Evolutionary conservation across 2,113 vertebrate species (phyloP).

Genomic region (Prochilodus magdalenae): DNA sequence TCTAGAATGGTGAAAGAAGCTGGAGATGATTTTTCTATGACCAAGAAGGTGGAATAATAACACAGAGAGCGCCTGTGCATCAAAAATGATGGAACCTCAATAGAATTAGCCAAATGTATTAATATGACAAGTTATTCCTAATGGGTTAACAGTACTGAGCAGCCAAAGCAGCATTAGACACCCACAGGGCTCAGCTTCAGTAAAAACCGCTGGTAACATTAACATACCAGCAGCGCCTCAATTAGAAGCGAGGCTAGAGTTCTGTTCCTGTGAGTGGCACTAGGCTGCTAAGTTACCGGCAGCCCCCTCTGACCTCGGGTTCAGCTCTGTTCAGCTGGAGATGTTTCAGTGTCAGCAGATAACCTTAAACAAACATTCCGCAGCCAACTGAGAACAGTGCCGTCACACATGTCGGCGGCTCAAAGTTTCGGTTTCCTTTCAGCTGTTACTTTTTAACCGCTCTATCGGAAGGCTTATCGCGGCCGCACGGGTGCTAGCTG

Average conservation of each 20-base stretch:
- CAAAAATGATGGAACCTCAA: too few species aligned
- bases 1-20: too few species aligned
- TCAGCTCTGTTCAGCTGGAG: not conserved
- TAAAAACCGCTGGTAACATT: not conserved
- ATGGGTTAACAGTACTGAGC: too few species aligned
- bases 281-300: not conserved
- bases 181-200: not conserved
- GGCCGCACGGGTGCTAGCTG: not conserved
- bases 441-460: conserved; percentile 37
- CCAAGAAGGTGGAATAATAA: too few species aligned
- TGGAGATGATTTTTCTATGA: too few species aligned
- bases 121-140: too few species aligned
- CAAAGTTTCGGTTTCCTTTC: conserved; percentile 37
- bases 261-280: not conserved
- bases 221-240: not conserved
- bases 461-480: conserved; percentile 20
- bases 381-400: not conserved
- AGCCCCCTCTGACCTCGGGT: not conserved
- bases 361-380: conserved; percentile 36
- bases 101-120: too few species aligned
- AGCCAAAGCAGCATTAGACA: not conserved
- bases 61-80: too few species aligned
- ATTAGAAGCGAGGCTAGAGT: conserved; percentile 23
- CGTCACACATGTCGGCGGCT: not conserved
- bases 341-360: conserved; percentile 22